Conservation (phyloP, 2,797 vertebrate genomes). For the Sebastes iracundus region DNA sequence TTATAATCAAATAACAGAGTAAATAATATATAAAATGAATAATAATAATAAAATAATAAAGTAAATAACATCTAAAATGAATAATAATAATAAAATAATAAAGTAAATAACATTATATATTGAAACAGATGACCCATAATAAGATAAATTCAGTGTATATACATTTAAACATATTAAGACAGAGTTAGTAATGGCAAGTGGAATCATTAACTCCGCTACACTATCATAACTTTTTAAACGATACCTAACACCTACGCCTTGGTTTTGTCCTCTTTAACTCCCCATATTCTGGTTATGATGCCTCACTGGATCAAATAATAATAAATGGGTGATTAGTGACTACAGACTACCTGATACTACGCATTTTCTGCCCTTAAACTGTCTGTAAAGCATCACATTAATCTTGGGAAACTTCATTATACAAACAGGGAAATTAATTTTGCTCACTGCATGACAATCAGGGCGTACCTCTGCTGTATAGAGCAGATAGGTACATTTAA, state of each 20-base stretch:
- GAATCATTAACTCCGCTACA: too few relatives aligned
- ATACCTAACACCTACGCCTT: not conserved
- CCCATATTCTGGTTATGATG: not conserved
- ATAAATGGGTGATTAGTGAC: not conserved
- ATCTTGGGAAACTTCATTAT: conserved; percentile 30
- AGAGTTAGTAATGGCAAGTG: too few relatives aligned
- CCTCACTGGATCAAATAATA: not conserved
- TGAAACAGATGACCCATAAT: too few relatives aligned
- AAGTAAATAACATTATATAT: too few relatives aligned
- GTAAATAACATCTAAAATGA: too few relatives aligned
- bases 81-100: too few relatives aligned
- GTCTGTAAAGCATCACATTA: conserved; percentile 8
- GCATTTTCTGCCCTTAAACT: not conserved
- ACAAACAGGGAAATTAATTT: conserved; percentile 31
- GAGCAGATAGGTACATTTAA: conserved; percentile 5
- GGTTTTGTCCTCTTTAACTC: not conserved
- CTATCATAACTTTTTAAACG: not conserved
- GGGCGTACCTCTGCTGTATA: conserved; percentile 11
- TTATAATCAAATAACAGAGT: too few relatives aligned
- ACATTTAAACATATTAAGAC: too few relatives aligned
- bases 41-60: too few relatives aligned
- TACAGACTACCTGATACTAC: not conserved
- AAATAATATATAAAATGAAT: too few relatives aligned
- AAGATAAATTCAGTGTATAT: too few relatives aligned
- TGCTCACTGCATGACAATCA: conserved; percentile 27